phyloP scores from a whole-genome alignment of 2,888 invertebrate genomes.

The Leptopilina syphax region DNA sequence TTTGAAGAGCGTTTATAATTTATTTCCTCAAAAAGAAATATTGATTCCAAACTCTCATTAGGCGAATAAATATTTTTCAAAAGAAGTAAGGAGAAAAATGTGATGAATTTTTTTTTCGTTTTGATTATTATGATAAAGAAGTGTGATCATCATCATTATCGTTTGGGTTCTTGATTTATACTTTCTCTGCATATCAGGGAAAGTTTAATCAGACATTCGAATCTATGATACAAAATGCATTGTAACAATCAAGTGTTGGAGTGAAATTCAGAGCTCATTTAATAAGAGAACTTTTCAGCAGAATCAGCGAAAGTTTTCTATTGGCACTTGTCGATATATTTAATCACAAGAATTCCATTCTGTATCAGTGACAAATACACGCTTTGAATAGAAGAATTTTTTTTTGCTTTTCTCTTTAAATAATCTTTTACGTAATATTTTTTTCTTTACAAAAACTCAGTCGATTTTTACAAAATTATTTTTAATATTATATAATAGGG shows the following conservation, averaged over 20 bases:
- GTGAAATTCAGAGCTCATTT: slow-evolving; percentile 56
- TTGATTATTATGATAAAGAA: not conserved
- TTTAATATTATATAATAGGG: too few relatives aligned
- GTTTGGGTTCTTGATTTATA: slow-evolving; percentile 44
- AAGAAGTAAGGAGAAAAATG: too few relatives aligned
- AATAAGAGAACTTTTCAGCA: slow-evolving; percentile 48
- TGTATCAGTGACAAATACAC: slow-evolving; percentile 45
- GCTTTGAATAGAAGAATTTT: slow-evolving; percentile 30
- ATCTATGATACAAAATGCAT: slow-evolving; percentile 58
- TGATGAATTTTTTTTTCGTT: not conserved
- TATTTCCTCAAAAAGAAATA: too few relatives aligned
- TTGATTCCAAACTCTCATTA: too few relatives aligned
- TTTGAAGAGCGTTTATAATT: too few relatives aligned
- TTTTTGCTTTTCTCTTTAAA: not conserved
- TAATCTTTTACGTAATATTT: not conserved
- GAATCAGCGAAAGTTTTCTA: slow-evolving; percentile 59
- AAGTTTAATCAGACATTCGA: slow-evolving; percentile 56
- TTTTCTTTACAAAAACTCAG: too few relatives aligned
- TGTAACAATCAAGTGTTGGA: slow-evolving; percentile 55
- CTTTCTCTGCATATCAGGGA: slow-evolving; percentile 57
- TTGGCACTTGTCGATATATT: slow-evolving; percentile 50
- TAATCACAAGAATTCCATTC: slow-evolving; percentile 52
- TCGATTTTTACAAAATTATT: too few relatives aligned
- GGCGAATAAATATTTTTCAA: too few relatives aligned
- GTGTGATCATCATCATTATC: slow-evolving; percentile 7